A percentile compares a stretch with the other conserved stretches of the same genome.
These are phyloP conservation scores for Poeciliopsis paucimaculata DNA, from an alignment of 2,797 vertebrate genomes.

Conservation along the genomic window DNA sequence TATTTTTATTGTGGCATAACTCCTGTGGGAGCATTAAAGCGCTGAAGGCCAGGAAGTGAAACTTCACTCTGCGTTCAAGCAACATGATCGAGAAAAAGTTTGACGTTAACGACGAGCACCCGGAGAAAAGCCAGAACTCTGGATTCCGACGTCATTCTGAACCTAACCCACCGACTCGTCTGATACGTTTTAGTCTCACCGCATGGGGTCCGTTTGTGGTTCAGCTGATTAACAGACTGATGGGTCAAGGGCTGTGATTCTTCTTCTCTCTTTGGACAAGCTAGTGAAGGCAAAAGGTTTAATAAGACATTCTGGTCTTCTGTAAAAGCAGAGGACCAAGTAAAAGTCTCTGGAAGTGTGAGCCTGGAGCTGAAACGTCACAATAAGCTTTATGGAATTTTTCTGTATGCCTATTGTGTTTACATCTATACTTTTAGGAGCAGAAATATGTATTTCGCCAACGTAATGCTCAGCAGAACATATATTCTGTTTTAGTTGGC, in stretches of 20 bases:
- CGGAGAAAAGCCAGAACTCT: conserved; percentile 7
- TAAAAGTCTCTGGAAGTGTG: neutral
- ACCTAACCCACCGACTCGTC: neutral
- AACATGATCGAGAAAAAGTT: conserved; percentile 16
- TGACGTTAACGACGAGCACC: conserved; percentile 57
- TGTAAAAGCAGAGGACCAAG: neutral
- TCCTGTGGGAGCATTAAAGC: neutral
- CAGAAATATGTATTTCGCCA: neutral
- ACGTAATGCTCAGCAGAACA: neutral
- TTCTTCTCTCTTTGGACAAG: neutral
- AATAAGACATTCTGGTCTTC: neutral
- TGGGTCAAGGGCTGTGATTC: neutral
- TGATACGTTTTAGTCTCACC: neutral
- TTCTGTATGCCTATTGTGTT: neutral
- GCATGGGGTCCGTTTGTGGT: neutral
- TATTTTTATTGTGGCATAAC: conserved; percentile 10
- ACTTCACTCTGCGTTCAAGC: conserved; percentile 4
- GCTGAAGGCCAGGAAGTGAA: neutral
- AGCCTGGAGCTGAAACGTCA: neutral
- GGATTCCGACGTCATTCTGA: conserved; percentile 4
- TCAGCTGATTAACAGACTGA: neutral
- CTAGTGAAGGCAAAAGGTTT: neutral
- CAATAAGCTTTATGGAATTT: neutral
- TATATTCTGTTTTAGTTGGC: neutral
- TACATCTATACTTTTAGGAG: neutral